Evolutionary conservation across 2,888 invertebrate species (phyloP), one percentile per base, ranked within the genome.

Genomic region (Lagria hirta): DNA sequence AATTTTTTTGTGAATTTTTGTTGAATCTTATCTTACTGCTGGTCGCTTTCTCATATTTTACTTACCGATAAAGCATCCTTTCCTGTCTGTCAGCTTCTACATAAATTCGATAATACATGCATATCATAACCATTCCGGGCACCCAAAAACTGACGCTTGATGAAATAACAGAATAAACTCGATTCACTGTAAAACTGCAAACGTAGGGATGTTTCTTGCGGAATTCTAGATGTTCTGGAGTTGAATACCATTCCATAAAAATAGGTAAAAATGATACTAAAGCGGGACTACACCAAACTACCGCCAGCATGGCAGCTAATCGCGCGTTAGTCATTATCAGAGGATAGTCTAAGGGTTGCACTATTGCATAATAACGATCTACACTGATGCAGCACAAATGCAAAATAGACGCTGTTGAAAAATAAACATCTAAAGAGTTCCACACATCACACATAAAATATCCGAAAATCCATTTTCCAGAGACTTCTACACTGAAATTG

Each of bases 341-440:
- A 0, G 94, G 93, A 71, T 96, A 97, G 68, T 94, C 92, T 55
- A 96, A 70, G 0, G 95, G 96, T 57, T 93, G 88, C 10, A 95
- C 92, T 47, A 96, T 95, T 3, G 93, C 93, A 69, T 89, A 93
- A 66, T 92, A 93, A 58, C 90, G 78, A 60, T 89, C 89, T 16
- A 89, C 89, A 57, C 86, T 87, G 60, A 90, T 96, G 70, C 95
- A 96, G 69, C 95, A 94, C 37, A 97, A 73, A 73, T 97, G 95
- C 11, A 96, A 76, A 42, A 96, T 94, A 7, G 93, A 93, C 0
- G 93, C 94, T 1, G 88, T 93, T 57, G 87, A 92, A 69, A 95
- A 96, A 65, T 94, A 91, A 1, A 97, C 96, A 70, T 97, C 96
- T 56, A 95, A 77, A 1, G 94, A 91, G 71, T 95, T 96, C 88